Evolutionary conservation across 2,797 vertebrate genomes (phyloP).

Genomic region (Epinephelus malabaricus): DNA sequence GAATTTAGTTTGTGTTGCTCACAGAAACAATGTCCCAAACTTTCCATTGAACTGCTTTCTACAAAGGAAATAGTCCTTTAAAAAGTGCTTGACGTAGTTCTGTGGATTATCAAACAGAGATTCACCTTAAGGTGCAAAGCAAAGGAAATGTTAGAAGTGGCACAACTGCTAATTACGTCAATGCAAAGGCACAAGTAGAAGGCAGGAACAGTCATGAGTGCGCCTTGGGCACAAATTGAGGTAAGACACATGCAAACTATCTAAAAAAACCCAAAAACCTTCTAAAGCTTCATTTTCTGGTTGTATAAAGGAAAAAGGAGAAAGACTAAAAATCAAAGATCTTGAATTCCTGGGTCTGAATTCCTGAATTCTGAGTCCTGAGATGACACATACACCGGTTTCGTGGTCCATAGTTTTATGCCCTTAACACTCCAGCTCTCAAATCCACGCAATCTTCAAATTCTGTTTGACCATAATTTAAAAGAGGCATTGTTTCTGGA

Average conservation of each 20-base stretch:
- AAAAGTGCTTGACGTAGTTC: neutral
- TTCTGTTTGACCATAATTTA: neutral
- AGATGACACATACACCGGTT: neutral
- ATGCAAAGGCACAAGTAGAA: neutral
- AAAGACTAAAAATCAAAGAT: neutral
- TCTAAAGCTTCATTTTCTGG: too few relatives aligned
- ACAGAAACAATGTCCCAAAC: neutral
- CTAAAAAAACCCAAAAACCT: too few relatives aligned
- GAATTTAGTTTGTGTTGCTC: neutral
- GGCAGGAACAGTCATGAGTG: neutral
- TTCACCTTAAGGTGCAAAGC: neutral
- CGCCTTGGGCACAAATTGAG: too few relatives aligned
- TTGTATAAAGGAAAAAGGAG: neutral
- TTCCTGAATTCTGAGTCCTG: too few relatives aligned
- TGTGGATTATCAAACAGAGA: constrained; percentile 16
- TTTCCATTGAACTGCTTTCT: neutral
- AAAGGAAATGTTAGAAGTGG: neutral
- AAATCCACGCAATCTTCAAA: neutral
- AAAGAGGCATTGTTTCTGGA: too few relatives aligned
- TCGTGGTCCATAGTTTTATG: neutral
- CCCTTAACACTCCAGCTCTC: neutral
- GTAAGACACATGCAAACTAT: too few relatives aligned
- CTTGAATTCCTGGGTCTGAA: neutral
- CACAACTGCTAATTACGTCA: neutral
- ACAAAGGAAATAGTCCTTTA: neutral